phyloP scores from a whole-genome alignment of 2,797 vertebrate species.

The Spinibarbus caldwelli region DNA sequence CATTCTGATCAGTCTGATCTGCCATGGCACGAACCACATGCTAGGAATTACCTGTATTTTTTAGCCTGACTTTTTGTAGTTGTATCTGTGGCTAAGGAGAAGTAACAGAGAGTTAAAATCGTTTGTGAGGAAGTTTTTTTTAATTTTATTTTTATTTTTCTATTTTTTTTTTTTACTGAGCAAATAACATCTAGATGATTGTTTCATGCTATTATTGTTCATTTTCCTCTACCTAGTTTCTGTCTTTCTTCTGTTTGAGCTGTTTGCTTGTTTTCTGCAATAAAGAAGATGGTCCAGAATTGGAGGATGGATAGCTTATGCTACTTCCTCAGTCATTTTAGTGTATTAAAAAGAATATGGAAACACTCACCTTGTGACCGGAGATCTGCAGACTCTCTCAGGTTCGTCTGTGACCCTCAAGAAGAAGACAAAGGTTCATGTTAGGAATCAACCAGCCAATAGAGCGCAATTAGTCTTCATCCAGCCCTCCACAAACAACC shows the following conservation, averaged over 20 bases:
- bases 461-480: not conserved
- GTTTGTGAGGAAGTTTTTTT: not conserved
- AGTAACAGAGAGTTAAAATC: conserved; percentile 65
- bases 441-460: conserved; percentile 72
- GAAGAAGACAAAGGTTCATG: conserved; percentile 69
- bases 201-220: not conserved
- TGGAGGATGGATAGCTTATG: not conserved
- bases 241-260: conserved; percentile 31
- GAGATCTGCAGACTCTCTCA: conserved; percentile 98
- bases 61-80: conserved; percentile 71
- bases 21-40: conserved; percentile 43
- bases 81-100: conserved; percentile 69
- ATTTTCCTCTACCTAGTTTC: conserved; percentile 27
- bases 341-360: not conserved
- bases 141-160: too few relatives aligned
- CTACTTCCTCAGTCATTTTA: not conserved
- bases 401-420: conserved; percentile 97
- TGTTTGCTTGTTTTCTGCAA: conserved; percentile 39
- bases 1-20: conserved; percentile 59
- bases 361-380: conserved; percentile 91
- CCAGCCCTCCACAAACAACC: not conserved
- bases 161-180: not conserved
- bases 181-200: not conserved
- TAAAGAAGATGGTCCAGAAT: not conserved
- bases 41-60: conserved; percentile 77